Percentiles rank a stretch among this genome's conserved stretches.
These are phyloP conservation scores for Hemicordylus capensis DNA, from an alignment of 2,113 vertebrate species.

Conservation along the genomic window DNA sequence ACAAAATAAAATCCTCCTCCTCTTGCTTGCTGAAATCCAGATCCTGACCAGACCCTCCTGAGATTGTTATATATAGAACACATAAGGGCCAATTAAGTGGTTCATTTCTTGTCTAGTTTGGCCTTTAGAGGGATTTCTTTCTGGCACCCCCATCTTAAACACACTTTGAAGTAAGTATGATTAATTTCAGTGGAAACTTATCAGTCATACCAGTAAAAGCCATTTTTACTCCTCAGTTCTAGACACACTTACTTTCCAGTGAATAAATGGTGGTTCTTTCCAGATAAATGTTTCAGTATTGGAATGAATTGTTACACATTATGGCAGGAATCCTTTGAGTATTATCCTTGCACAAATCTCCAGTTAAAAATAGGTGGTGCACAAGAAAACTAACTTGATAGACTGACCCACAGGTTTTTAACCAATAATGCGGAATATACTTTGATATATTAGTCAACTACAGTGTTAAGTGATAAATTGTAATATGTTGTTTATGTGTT, in stretches of 20 bases:
- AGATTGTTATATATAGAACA: too few species aligned
- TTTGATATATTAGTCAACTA: slow-evolving; percentile 41
- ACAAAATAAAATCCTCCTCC: too few species aligned
- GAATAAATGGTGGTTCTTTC: not conserved
- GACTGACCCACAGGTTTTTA: not conserved
- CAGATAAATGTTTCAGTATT: not conserved
- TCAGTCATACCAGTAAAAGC: too few species aligned
- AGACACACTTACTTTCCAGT: not conserved
- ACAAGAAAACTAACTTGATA: not conserved
- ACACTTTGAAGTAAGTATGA: not conserved
- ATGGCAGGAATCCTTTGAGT: not conserved
- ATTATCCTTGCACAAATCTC: not conserved
- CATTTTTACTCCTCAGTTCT: not conserved
- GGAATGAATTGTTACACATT: not conserved
- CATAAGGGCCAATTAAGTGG: not conserved
- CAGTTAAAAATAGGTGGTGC: not conserved
- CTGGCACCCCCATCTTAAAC: not conserved
- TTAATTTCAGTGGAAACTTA: not conserved
- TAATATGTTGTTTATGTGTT: slow-evolving; percentile 50
- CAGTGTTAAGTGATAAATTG: slow-evolving; percentile 17
- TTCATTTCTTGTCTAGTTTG: not conserved
- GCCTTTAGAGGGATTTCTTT: not conserved
- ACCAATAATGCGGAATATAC: not conserved
- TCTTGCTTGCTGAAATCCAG: too few species aligned
- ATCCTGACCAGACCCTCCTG: too few species aligned